Evolutionary conservation across 2,888 invertebrate species (phyloP), one percentile per base, ranked within the genome.

Genomic region (Chrysina gloriosa): DNA sequence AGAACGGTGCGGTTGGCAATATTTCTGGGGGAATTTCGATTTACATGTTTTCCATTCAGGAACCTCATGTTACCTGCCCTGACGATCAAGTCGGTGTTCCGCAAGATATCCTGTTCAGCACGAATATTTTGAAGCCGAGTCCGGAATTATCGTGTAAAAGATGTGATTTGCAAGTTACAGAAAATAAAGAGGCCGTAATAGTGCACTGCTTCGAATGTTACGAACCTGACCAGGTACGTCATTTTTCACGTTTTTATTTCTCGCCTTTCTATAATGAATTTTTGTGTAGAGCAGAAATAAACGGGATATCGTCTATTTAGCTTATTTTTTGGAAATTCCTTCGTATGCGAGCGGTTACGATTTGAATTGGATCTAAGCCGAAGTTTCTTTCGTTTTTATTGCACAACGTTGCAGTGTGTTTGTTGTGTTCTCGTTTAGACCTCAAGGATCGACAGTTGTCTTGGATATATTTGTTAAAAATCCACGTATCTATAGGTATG

Each of bases 151-250:
- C 70, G 70, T 83, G 83, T 69, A 77, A 77, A 73, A 77, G 73
- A 74, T 83, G 83, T 65, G 79, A 81, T 72, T 73, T 83, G 63
- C 76, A 77, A 73, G 66, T 78, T 67, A 77, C 79, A 11, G 61
- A 76, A 4, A 79, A 80, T 67, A 75, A 76, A 58, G 68, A 71
- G 6, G 77, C 76, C 6, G 80, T 80, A 58, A 72, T 81, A 63
- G 72, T 83, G 31, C 76, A 77, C 65, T 82, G 82, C 70, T 76
- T 70, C 69, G 72, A 79, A 27, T 82, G 82, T 70, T 74, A 72
- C 61, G 80, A 81, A 66, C 6, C n/a, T 19, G 36, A 58, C 2
- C 27, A 61, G 50, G 65, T 50, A 36, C 29, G 63, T 31, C 42
- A 7, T 29, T 25, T 36, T 50, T 65, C 19, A 48, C 48, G 45